Evolutionary conservation across 2,888 invertebrate genomes (phyloP).

Genomic region (Laspeyria flexula): DNA sequence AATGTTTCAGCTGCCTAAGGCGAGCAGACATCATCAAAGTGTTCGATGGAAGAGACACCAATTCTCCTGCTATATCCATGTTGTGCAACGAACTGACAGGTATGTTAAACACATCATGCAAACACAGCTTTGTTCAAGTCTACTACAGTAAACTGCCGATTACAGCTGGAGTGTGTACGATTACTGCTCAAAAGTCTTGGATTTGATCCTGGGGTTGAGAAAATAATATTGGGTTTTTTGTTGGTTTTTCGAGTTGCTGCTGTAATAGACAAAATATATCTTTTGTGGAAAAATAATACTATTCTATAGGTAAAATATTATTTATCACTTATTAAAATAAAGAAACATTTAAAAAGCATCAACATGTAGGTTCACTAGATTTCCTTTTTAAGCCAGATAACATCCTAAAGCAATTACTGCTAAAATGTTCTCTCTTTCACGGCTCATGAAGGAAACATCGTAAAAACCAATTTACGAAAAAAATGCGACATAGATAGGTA

Average conservation of each 20-base stretch:
- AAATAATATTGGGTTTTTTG: too few species aligned
- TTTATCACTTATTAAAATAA: background rate
- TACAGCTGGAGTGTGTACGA: too few species aligned
- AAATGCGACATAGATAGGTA: background rate
- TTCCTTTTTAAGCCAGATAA: background rate
- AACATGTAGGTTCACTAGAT: background rate
- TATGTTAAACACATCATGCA: too few species aligned
- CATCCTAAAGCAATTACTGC: background rate
- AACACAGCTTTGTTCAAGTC: too few species aligned
- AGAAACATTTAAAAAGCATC: background rate
- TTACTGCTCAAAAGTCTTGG: too few species aligned
- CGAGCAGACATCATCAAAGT: conserved; percentile 94
- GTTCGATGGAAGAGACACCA: conserved; percentile 92
- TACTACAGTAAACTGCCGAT: too few species aligned
- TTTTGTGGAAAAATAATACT: too few species aligned
- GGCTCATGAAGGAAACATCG: background rate
- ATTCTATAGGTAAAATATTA: too few species aligned
- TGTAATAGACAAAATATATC: too few species aligned
- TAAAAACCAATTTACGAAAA: conserved; percentile 5
- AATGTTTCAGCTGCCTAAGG: conserved; percentile 90
- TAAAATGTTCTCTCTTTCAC: background rate
- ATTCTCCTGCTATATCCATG: conserved; percentile 91
- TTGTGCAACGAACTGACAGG: conserved; percentile 92
- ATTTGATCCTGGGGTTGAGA: too few species aligned
- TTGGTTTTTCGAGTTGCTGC: too few species aligned